Base-by-base conservation (phyloP, 2,113 vertebrate species). In the Probosciger aterrimus region DNA sequence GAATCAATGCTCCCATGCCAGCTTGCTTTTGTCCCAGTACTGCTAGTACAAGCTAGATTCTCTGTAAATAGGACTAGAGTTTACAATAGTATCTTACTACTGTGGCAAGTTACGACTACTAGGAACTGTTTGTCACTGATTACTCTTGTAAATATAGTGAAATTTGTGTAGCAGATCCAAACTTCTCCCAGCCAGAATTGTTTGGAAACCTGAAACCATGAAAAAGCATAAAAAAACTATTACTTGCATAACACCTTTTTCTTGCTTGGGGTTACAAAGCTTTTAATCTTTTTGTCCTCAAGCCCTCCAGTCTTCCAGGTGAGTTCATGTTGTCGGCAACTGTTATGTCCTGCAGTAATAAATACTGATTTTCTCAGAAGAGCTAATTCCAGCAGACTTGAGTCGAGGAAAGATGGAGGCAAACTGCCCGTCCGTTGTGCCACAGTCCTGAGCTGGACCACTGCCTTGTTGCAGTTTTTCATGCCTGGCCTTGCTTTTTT, bases 351-450 rank as follows among this genome's bases (percentile, higher is more conserved):
- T 65, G 35, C 37, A 65, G 41, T 55, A 80, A 59, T 14, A 70
- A 91, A 89, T 5, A 23, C 9, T 33, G 80, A 4, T 53, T 86
- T 94, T 88, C 30, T 65, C 18, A 14, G 39, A 76, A 82, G 12
- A 37, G 25, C 28, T 49, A 52, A 37, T 92, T 69, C 33, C 67
- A 77, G 79, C 18, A 41, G 39, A 33, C 20, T 37, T 24, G 39
- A 47, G 33, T 63, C 0, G 0, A 30, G 41, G 31, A 23, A 9
- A 65, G 4, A 35, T 0, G 2, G 14, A 62, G n/a, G 30, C 76
- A 76, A 71, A n/a, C 9, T 41, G 31, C 31, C 31, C 37, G 43
- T 44, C 27, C 1, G 0, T 47, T 23, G 18, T 79, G n/a, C 33
- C 22, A n/a, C 20, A 14, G 35, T 52, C 39, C 41, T 2, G 8